Evolutionary conservation across 2,797 vertebrate species (phyloP).

Genomic region (Dendrocincla tyrannina): DNA sequence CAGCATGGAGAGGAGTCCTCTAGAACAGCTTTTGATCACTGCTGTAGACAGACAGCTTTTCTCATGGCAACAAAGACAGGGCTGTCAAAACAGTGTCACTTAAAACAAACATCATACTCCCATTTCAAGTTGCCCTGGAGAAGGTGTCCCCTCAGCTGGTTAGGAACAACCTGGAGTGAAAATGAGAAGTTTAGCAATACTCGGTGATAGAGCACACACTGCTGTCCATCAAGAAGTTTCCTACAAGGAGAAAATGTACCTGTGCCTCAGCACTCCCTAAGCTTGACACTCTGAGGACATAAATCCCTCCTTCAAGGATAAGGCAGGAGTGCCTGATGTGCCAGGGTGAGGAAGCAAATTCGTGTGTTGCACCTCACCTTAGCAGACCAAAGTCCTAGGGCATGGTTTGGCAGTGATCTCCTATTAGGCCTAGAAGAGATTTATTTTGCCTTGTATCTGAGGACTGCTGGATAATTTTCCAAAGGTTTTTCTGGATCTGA

Average conservation of each 20-base stretch:
- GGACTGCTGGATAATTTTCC: not conserved
- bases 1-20: not conserved
- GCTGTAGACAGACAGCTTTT: not conserved
- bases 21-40: not conserved
- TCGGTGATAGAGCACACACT: not conserved
- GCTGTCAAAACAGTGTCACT: not conserved
- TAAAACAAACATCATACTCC: not conserved
- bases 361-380: fast-evolving
- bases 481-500: not conserved
- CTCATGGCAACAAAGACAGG: not conserved
- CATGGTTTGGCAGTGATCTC: not conserved
- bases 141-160: not conserved
- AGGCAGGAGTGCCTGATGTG: not conserved
- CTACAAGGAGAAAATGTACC: not conserved
- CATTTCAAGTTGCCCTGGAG: not conserved
- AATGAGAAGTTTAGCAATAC: not conserved
- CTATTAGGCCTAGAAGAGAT: not conserved
- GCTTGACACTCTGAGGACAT: not conserved
- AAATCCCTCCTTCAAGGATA: not conserved
- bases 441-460: not conserved
- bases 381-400: not conserved
- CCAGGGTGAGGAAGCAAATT: not conserved
- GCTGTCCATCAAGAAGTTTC: not conserved
- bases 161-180: not conserved
- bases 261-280: not conserved